These are phyloP conservation scores for Silurus lanzhouensis DNA, from an alignment of 2,797 vertebrate genomes.

Conservation along the genomic window DNA sequence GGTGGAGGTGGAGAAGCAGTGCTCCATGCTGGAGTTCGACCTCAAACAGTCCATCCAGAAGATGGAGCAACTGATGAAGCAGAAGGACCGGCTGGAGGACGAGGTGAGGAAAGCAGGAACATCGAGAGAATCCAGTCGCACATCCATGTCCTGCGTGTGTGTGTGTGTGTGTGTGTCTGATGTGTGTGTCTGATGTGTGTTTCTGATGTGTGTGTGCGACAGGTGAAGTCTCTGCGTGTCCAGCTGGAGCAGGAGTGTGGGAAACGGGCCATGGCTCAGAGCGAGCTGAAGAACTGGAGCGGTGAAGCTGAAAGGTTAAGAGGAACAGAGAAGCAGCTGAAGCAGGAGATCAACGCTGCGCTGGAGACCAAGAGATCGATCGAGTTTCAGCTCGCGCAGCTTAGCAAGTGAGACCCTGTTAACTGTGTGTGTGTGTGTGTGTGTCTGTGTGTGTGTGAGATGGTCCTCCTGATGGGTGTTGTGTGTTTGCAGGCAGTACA, in stretches of 20 bases:
- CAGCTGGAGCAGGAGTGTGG: constrained; percentile 90
- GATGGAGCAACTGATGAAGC: constrained; percentile 92
- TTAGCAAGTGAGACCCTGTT: constrained; percentile 87
- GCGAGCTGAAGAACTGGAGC: constrained; percentile 85
- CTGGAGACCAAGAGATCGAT: constrained; percentile 92
- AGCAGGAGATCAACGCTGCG: constrained; percentile 92
- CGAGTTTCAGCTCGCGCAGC: constrained; percentile 94
- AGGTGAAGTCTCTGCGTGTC: constrained; percentile 85
- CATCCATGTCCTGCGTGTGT: background rate
- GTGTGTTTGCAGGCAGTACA: constrained; percentile 81
- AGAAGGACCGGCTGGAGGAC: constrained; percentile 94
- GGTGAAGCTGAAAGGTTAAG: constrained; percentile 90
- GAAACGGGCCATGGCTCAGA: constrained; percentile 83
- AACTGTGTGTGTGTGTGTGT: background rate
- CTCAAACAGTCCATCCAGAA: constrained; percentile 98
- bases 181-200: background rate
- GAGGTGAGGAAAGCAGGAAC: constrained; percentile 75
- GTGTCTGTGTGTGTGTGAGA: background rate
- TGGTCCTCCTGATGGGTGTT: background rate
- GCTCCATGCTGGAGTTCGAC: constrained; percentile 97
- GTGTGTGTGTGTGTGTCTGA: no score
- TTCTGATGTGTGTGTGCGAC: constrained; percentile 8
- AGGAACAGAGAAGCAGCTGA: constrained; percentile 94
- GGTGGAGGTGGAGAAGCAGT: constrained; percentile 96
- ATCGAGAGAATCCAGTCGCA: no score